phyloP scores from a whole-genome alignment of 2,888 invertebrate genomes.

The Volucella bombylans region DNA sequence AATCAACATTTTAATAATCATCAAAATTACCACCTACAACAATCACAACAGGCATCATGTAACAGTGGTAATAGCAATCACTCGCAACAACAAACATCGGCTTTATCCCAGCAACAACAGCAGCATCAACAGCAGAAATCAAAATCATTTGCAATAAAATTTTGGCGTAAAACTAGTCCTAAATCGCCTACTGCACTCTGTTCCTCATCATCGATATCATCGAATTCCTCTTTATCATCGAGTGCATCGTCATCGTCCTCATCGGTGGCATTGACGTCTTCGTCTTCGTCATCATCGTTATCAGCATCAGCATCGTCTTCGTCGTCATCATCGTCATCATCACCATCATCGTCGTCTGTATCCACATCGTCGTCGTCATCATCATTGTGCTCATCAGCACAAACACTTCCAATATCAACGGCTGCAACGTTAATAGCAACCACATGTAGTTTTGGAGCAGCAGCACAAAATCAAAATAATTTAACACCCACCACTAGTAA shows the following conservation, averaged over 20 bases:
- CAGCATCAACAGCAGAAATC: constrained; percentile 78
- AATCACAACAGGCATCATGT: constrained; percentile 72
- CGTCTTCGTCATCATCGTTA: constrained; percentile 75
- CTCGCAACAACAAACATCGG: constrained; percentile 60
- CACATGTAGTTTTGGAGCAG: too few relatives aligned
- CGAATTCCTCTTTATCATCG: too few relatives aligned
- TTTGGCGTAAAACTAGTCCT: too few relatives aligned
- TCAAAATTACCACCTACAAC: constrained; percentile 69
- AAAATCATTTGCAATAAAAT: constrained; percentile 82
- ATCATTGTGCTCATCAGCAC: too few relatives aligned
- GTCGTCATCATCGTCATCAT: constrained; percentile 65
- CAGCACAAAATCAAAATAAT: constrained; percentile 71
- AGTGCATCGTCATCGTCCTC: too few relatives aligned
- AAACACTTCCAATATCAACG: too few relatives aligned
- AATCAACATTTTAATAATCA: constrained; percentile 74
- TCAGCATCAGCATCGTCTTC: constrained; percentile 77
- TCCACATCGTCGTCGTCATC: constrained; percentile 74
- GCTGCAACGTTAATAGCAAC: too few relatives aligned
- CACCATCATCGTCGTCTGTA: constrained; percentile 69
- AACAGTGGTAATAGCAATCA: constrained; percentile 55
- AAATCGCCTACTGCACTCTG: too few relatives aligned
- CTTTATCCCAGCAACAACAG: constrained; percentile 66
- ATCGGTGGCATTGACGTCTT: constrained; percentile 78
- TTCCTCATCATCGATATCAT: too few relatives aligned
- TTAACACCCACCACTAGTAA: constrained; percentile 61